phyloP scores from a whole-genome alignment of 2,797 vertebrate genomes.

The Streptopelia turtur region DNA sequence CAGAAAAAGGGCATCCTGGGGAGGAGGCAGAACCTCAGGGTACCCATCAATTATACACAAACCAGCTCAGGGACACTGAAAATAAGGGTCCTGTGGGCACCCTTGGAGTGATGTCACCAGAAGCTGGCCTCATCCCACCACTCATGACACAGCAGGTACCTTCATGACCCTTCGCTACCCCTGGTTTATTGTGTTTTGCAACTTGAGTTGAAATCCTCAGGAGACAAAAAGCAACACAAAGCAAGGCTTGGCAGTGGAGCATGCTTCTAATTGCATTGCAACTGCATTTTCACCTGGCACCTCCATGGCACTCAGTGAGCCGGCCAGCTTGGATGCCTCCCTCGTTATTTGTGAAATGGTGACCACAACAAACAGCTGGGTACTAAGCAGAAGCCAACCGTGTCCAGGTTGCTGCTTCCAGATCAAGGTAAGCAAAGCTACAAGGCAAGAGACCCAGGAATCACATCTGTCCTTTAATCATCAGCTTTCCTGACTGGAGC shows the following conservation, averaged over 20 bases:
- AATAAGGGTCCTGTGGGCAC: neutral
- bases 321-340: neutral
- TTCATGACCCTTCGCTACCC: neutral
- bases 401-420: neutral
- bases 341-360: neutral
- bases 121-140: neutral
- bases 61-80: neutral
- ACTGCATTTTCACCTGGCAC: neutral
- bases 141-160: neutral
- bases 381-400: neutral
- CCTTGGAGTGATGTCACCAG: neutral
- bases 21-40: neutral
- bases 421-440: neutral
- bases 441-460: neutral
- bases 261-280: constrained; percentile 11
- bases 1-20: constrained; percentile 21
- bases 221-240: constrained; percentile 54
- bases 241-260: constrained; percentile 17
- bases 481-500: neutral
- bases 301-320: neutral
- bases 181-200: constrained; percentile 23
- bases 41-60: constrained; percentile 47
- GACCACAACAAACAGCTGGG: neutral
- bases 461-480: neutral
- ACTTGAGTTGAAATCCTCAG: constrained; percentile 25